Evolutionary conservation across 2,113 vertebrate genomes (phyloP), one percentile per base, ranked within the genome.

Genomic region (Eleginops maclovinus): DNA sequence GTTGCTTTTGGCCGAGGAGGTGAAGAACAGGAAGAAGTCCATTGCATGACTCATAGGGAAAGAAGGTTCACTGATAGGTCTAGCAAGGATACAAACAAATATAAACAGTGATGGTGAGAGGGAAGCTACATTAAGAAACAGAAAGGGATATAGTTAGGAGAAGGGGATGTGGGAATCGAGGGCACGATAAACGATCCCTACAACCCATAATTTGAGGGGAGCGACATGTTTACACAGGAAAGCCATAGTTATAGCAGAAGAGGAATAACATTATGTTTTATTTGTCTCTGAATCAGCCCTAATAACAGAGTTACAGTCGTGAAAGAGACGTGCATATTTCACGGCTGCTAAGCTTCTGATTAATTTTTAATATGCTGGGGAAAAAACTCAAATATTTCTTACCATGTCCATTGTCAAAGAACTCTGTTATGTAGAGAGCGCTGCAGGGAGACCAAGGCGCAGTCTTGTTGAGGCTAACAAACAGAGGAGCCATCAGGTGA

Each of bases 361-460:
- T 84, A 2, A 54, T 21, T 9, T 47, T 60, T 21, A 44, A 24
- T 19, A 40, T 0, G n/a, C 19, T 3, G 4, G n/a, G 15, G 17
- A 4, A 1, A n/a, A 36, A 58, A 11, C 49, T 94, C 72, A 93
- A 63, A 15, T 21, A 10, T 41, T 58, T 46, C 87, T 70, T 94
- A 99, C 98, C 98, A 0, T 99, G 96, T 21, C 97, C 98, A 0
- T 96, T 95, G 3, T 99, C 97, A 83, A 99, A 96, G 93, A 99
- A 98, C 74, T 99, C 98, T 0, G 97, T 99, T 91, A 99, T 92
- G 91, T 97, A 96, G 85, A 95, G 95, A 49, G 97, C 96, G 0
- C 98, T 99, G 93, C 98, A 99, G 7, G 96, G 96, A 0, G 98
- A 99, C 98, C 98, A 99, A 3, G 98, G 98, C 14, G 95, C 86